phyloP scores from a whole-genome alignment of 1,140 invertebrate species.

The Drosophila teissieri region DNA sequence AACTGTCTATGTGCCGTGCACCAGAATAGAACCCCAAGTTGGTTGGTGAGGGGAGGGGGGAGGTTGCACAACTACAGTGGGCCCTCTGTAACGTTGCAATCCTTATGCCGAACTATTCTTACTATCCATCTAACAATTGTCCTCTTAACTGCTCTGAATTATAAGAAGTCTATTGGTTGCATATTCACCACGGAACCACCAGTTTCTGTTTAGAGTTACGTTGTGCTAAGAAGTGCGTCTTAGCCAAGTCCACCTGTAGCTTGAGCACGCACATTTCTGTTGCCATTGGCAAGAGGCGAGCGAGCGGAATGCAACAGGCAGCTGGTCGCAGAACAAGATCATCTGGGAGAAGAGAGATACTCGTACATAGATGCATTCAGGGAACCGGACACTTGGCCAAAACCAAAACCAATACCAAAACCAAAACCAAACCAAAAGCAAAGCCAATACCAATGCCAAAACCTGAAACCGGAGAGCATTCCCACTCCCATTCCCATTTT shows the following conservation, averaged over 20 bases:
- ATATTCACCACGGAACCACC: too few species aligned
- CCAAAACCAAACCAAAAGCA: constrained; percentile 10
- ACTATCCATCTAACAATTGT: too few species aligned
- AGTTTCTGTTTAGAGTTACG: too few species aligned
- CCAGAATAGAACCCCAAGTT: constrained; percentile 67
- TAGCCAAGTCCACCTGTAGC: constrained; percentile 7
- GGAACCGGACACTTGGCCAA: constrained; percentile 10
- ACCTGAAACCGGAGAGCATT: constrained; percentile 24
- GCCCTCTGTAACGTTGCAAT: neutral
- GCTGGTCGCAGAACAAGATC: constrained; percentile 32
- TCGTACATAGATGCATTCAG: constrained; percentile 4
- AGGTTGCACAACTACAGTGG: constrained; percentile 24
- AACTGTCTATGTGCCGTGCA: constrained; percentile 72
- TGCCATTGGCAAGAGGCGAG: constrained; percentile 68
- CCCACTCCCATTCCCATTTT: constrained; percentile 42
- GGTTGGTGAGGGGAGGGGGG: constrained; percentile 6
- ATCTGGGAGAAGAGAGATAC: constrained; percentile 8
- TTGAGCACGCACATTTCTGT: constrained; percentile 60
- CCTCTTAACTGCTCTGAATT: too few species aligned
- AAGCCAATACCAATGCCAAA: constrained; percentile 1
- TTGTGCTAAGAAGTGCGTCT: neutral
- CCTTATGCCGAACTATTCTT: neutral
- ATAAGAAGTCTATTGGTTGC: too few species aligned
- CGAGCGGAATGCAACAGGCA: constrained; percentile 67
- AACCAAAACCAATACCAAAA: constrained; percentile 10